Evolutionary conservation across 2,888 invertebrate genomes (phyloP), one percentile per base, ranked within the genome.

Genomic region (Argyresthia albistria): DNA sequence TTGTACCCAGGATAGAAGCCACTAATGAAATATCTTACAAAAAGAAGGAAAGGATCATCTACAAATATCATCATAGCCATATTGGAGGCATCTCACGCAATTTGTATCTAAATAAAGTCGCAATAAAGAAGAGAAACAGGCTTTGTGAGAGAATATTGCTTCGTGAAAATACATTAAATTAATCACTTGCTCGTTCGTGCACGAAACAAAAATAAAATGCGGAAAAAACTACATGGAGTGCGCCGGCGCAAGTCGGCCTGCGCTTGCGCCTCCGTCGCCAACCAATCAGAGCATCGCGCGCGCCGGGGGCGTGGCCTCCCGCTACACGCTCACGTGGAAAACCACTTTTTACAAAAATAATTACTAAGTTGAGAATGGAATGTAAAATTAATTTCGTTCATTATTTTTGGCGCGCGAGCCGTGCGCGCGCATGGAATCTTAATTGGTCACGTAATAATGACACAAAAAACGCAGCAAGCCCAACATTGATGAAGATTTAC

Each of bases 121-220:
- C 16, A 11, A 16, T n/a, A 43, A 45, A 45, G 46, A 76, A 77
- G 25, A 25, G 2, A 78, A 76, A 64, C 57, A 56, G 61, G 68
- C 75, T 67, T 75, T 80, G 76, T 78, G 79, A 76, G 75, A 72
- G 65, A 69, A 70, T 51, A 68, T 65, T 67, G 65, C 60, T 67
- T 66, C 65, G 67, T 76, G 69, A 76, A 75, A 77, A 77, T 78
- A 76, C 80, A 80, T 80, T 79, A 75, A 80, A 83, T 83, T 83
- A 81, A 84, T 80, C 81, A 80, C 69, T 66, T 64, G 59, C 59
- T 57, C 56, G 69, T 72, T 76, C 79, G 73, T 74, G 74, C 61
- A 57, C 62, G 53, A 66, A 61, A 60, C 67, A 62, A 66, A 66
- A 70, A 71, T 72, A 70, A 69, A 63, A 55, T 57, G 52, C 49